Evolutionary conservation across 2,797 vertebrate genomes (phyloP), one percentile per base, ranked within the genome.

Genomic region (Malacoctenus gilli): DNA sequence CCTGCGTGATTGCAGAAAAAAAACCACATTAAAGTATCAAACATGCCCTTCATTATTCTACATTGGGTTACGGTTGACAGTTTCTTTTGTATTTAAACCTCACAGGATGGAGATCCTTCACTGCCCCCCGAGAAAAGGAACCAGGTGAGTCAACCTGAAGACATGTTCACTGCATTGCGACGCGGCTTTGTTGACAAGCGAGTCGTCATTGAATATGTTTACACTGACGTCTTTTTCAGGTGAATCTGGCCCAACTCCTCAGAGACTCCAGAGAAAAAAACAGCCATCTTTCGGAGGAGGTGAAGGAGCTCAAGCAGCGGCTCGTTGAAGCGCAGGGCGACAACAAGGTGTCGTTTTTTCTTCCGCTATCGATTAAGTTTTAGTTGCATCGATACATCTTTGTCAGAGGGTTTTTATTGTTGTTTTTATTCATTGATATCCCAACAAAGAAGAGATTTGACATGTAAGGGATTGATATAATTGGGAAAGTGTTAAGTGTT

Each of bases 41-140:
- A 28, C 25, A 4, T n/a, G n/a, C n/a, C n/a, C n/a, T n/a, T n/a
- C n/a, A n/a, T n/a, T n/a, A n/a, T n/a, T n/a, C n/a, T n/a, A n/a
- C n/a, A n/a, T n/a, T n/a, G n/a, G n/a, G n/a, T n/a, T n/a, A n/a
- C n/a, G n/a, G n/a, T 6, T 28, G 25, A 28, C 25, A 8, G 1
- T 42, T 38, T 16, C 1, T 2, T 23, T 31, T 63, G 9, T 18
- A 31, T 50, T 52, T 49, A 4, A 34, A 3, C 32, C 44, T n/a
- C 85, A 47, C 67, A 99, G 97, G 97, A 97, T 76, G 97, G 97
- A 12, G 97, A 99, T 75, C 92, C 91, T 0, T 92, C 94, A 2
- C 89, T 99, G 72, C 95, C 97, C 0, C 95, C 96, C n/a, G 95
- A 99, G 73, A 99, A 97, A 82, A 94, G 95, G 46, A 96, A 94